Base-by-base conservation (phyloP, 2,113 vertebrate genomes). In the Ceyx margarethae region DNA sequence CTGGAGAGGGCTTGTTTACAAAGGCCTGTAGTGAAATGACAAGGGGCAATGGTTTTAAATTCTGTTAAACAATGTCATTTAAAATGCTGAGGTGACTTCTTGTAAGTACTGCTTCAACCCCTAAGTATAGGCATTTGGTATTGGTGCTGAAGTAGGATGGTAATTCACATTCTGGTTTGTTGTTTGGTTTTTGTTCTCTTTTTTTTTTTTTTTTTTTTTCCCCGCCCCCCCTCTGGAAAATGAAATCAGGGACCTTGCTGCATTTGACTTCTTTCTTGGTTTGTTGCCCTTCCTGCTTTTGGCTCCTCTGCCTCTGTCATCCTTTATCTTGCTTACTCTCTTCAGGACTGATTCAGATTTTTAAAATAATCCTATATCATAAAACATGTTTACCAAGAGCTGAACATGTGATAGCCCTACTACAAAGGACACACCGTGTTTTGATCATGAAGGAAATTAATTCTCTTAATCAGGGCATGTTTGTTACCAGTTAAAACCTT, bases 381-480 rank as follows among this genome's bases (percentile, higher is more conserved):
- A n/a, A 85, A 89, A 87, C 48, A 33, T 54, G 45, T 89, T 93
- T 69, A 91, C 51, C 67, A 69, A 8, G 1, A 91, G 35, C 21
- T 84, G 57, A 88, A 84, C 35, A 81, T 85, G 67, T 84, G 69
- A 72, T 53, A 92, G 81, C 73, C 37, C 64, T 85, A 51, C 66
- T 79, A 69, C 31, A 89, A 93, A 91, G 66, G 81, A 92, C 43
- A 93, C 0, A 0, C 4, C 72, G 45, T 33, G 50, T 92, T 96
- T 89, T 87, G 67, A 92, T 91, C 78, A 91, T 89, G 46, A 54
- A 87, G 54, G 74, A 95, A 95, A 93, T 92, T 73, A 92, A 94
- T 82, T 81, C 74, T 79, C 42, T 61, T 94, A 89, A 95, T 91
- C 87, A 87, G 35, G 61, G 19, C 33, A 76, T 58, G 74, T 75